Conservation (phyloP, 2,113 vertebrate genomes). For the Melozone crissalis region DNA sequence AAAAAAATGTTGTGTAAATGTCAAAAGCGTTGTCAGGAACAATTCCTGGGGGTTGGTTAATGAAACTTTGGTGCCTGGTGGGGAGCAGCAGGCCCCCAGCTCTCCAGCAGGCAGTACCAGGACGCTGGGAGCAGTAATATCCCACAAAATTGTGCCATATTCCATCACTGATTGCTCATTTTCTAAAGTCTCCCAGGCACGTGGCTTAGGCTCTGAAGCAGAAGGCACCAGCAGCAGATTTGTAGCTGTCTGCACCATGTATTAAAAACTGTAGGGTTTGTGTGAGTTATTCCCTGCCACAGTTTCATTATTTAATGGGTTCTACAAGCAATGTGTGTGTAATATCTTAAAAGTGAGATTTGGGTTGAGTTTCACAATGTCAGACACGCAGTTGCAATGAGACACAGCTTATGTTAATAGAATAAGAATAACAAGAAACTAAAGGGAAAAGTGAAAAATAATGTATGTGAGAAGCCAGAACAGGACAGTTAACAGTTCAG, state of each 20-base stretch:
- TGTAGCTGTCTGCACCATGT: neutral
- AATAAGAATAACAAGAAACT: neutral
- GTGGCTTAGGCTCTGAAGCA: neutral
- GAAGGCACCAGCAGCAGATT: neutral
- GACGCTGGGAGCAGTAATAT: constrained; percentile 60
- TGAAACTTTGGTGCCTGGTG: constrained; percentile 71
- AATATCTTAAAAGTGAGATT: neutral
- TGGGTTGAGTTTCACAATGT: neutral
- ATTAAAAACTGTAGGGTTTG: neutral
- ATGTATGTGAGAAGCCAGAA: neutral
- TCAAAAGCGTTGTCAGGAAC: constrained; percentile 71
- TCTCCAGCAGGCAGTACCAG: constrained; percentile 19
- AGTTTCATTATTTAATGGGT: neutral
- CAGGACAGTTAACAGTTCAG: neutral
- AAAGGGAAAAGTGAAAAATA: neutral
- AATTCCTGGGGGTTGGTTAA: constrained; percentile 72
- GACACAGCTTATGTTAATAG: neutral
- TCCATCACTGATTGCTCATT: constrained; percentile 46
- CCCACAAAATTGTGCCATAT: constrained; percentile 36
- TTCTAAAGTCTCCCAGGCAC: constrained; percentile 13
- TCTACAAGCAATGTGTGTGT: neutral
- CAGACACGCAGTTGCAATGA: neutral
- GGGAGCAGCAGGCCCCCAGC: constrained; percentile 9
- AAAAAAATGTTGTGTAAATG: constrained; percentile 66
- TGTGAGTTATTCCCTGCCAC: neutral